Evolutionary conservation across 2,888 invertebrate genomes (phyloP).

Genomic region (Ormyrus pomaceus): DNA sequence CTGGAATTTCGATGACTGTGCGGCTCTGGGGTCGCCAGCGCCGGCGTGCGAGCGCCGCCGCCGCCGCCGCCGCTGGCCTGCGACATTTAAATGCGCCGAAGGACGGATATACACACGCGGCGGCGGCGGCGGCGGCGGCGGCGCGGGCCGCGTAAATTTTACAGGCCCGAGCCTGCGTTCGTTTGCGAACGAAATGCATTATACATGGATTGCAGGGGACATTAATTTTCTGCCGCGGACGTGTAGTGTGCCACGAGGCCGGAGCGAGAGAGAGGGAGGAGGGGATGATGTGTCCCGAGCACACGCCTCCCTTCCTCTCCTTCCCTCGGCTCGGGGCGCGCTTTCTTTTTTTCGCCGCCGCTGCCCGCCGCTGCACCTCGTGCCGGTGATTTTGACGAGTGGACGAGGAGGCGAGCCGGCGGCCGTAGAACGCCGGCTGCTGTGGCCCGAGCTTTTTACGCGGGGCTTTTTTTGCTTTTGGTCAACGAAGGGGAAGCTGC

Average conservation of each 20-base stretch:
- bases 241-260: slow-evolving; percentile 66
- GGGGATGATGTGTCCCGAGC: slow-evolving; percentile 63
- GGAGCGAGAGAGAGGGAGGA: slow-evolving; percentile 36
- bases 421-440: neutral
- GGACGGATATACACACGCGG: neutral
- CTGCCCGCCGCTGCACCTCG: too few relatives aligned
- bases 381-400: slow-evolving; percentile 71
- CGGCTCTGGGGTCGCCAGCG: slow-evolving; percentile 53
- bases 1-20: slow-evolving; percentile 73
- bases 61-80: slow-evolving; percentile 25
- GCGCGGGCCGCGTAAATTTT: slow-evolving; percentile 70
- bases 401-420: slow-evolving; percentile 59
- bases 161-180: slow-evolving; percentile 70
- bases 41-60: neutral
- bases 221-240: slow-evolving; percentile 75
- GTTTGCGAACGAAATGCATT: slow-evolving; percentile 73
- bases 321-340: slow-evolving; percentile 56
- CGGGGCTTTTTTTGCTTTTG: neutral
- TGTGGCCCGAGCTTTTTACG: neutral
- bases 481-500: too few relatives aligned
- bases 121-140: neutral
- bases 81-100: slow-evolving; percentile 10
- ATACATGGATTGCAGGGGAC: slow-evolving; percentile 76
- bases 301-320: slow-evolving; percentile 63
- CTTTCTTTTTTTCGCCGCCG: slow-evolving; percentile 3